A percentile compares a stretch with the other conserved stretches of the same genome.
Evolutionary conservation across 2,113 vertebrate genomes (phyloP).

Genomic region (Silurus glanis): DNA sequence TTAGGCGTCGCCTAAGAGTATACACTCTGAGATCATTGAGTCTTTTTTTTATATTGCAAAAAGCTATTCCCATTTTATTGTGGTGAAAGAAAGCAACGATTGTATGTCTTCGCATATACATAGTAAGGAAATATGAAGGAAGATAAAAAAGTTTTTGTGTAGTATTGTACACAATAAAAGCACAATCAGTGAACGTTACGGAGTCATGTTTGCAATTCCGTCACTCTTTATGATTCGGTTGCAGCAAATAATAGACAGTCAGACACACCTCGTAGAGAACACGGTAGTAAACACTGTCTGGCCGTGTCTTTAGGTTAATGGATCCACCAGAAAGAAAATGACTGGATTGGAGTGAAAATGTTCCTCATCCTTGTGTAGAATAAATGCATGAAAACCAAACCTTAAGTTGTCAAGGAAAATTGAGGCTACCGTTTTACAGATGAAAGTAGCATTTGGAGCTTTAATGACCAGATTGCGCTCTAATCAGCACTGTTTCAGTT

Average conservation of each 20-base stretch:
- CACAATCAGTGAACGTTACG: not conserved
- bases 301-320: not conserved
- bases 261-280: not conserved
- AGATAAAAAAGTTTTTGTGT: not conserved
- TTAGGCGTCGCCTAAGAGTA: not conserved
- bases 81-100: not conserved
- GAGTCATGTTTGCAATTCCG: not conserved
- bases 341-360: not conserved
- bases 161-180: not conserved
- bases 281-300: not conserved
- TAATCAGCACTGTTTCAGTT: conserved; percentile 30
- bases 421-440: not conserved
- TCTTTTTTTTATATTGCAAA: not conserved
- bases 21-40: not conserved
- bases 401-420: not conserved
- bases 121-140: not conserved
- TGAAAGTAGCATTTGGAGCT: conserved; percentile 14
- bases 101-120: not conserved
- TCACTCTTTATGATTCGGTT: not conserved
- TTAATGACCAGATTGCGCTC: conserved; percentile 27
- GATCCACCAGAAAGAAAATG: not conserved
- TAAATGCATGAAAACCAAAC: not conserved
- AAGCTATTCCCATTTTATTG: not conserved
- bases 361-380: not conserved
- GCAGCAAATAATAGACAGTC: not conserved